Evolutionary conservation across 2,797 vertebrate species (phyloP).

Genomic region (Scolopax rusticola): DNA sequence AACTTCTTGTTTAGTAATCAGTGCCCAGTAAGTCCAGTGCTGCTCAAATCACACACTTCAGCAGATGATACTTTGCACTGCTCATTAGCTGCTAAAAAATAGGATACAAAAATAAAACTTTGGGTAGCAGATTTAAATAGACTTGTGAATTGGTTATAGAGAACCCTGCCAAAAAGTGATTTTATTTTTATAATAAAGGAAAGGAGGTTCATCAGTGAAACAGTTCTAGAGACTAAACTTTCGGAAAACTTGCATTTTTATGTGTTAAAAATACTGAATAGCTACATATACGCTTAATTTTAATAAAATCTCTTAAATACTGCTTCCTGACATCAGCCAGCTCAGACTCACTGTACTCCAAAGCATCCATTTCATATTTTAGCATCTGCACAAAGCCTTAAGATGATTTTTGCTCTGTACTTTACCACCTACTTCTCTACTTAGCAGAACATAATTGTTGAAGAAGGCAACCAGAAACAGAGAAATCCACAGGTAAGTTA

Average conservation of each 20-base stretch:
- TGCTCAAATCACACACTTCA: neutral
- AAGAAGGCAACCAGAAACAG: neutral
- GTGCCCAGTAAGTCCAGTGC: neutral
- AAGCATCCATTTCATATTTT: neutral
- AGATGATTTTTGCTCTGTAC: neutral
- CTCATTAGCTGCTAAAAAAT: constrained; percentile 20
- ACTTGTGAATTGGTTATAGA: neutral
- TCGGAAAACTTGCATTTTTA: neutral
- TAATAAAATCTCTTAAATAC: neutral
- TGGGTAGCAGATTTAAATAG: constrained; percentile 17
- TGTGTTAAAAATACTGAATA: constrained; percentile 17
- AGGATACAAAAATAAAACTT: neutral
- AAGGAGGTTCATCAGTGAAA: neutral
- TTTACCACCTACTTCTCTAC: neutral
- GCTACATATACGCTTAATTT: neutral
- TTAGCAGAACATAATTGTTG: neutral
- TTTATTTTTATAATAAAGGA: constrained; percentile 29
- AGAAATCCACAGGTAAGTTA: neutral
- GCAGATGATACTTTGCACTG: neutral
- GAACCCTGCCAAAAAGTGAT: neutral
- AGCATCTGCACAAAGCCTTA: neutral
- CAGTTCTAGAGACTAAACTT: neutral
- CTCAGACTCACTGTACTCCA: neutral
- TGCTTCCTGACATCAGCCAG: constrained; percentile 6
- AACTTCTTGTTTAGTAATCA: neutral